phyloP scores from a whole-genome alignment of 2,888 invertebrate genomes.

The Hydrotaea diabolus region DNA sequence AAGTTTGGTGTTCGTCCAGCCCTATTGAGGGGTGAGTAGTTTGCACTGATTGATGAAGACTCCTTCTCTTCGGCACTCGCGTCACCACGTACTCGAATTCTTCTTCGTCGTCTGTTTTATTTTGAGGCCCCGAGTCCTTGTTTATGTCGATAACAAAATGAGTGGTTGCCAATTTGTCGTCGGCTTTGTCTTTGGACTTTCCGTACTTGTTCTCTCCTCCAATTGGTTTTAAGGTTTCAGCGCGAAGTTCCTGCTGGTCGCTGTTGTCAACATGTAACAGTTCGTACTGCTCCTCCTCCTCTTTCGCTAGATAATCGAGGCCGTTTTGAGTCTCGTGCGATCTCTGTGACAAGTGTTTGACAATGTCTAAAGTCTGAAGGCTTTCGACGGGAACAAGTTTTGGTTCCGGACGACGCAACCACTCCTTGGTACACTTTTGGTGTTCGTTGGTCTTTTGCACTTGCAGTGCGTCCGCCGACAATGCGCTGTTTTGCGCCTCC shows the following conservation, averaged over 20 bases:
- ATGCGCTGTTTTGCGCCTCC: slow-evolving; percentile 61
- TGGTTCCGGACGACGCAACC: slow-evolving; percentile 49
- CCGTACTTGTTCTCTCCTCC: slow-evolving; percentile 33
- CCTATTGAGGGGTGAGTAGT: background rate
- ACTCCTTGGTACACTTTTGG: slow-evolving; percentile 45
- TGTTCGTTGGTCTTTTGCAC: background rate
- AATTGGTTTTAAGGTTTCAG: slow-evolving; percentile 35
- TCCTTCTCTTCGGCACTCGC: slow-evolving; percentile 55
- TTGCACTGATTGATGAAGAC: background rate
- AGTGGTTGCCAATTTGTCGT: slow-evolving; percentile 51
- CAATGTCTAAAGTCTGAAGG: slow-evolving; percentile 20
- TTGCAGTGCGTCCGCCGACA: slow-evolving; percentile 16
- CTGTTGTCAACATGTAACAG: slow-evolving; percentile 64
- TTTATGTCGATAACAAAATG: slow-evolving; percentile 61
- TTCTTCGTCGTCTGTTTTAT: slow-evolving; percentile 57
- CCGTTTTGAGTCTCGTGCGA: background rate
- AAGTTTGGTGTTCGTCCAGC: background rate
- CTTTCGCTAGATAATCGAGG: slow-evolving; percentile 5
- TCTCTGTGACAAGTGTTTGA: background rate
- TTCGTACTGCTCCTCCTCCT: slow-evolving; percentile 65
- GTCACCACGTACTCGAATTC: slow-evolving; percentile 66
- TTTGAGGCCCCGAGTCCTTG: slow-evolving; percentile 39
- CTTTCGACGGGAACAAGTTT: slow-evolving; percentile 53
- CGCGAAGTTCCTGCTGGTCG: slow-evolving; percentile 47
- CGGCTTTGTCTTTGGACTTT: slow-evolving; percentile 54